phyloP scores from a whole-genome alignment of 2,797 vertebrate genomes.

The Coendou prehensilis region DNA sequence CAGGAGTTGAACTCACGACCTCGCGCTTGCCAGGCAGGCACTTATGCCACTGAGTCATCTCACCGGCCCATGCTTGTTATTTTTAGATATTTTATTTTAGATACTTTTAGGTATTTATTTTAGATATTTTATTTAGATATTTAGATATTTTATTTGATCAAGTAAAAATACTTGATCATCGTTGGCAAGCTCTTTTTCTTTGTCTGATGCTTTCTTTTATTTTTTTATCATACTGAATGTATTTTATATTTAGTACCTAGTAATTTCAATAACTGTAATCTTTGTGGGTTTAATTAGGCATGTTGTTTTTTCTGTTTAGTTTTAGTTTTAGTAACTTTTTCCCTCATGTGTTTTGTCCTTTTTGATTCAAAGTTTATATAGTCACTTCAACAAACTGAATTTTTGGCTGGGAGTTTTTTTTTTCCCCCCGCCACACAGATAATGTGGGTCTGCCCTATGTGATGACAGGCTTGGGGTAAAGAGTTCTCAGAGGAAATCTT shows the following conservation, averaged over 20 bases:
- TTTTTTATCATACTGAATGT: neutral
- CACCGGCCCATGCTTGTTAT: neutral
- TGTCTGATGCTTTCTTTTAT: neutral
- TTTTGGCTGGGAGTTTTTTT: neutral
- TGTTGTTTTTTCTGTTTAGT: neutral
- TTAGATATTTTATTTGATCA: neutral
- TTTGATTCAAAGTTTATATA: neutral
- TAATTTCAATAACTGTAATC: neutral
- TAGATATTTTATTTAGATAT: neutral
- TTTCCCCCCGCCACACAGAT: neutral
- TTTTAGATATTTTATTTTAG: neutral
- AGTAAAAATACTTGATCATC: neutral
- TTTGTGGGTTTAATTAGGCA: neutral
- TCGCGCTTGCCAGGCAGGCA: too few relatives aligned
- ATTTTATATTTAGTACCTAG: neutral
- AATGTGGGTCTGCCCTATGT: neutral
- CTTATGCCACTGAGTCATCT: too few relatives aligned
- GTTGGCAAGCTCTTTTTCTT: neutral
- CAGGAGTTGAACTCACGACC: too few relatives aligned
- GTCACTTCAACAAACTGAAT: neutral
- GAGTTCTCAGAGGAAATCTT: neutral
- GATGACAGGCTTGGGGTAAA: neutral
- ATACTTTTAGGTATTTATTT: neutral
- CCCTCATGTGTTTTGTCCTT: neutral
- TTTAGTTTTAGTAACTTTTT: neutral